Percentiles rank a stretch among this genome's conserved stretches.
Conservation (phyloP, 2,888 invertebrate species). For the Aphrophora alni region DNA sequence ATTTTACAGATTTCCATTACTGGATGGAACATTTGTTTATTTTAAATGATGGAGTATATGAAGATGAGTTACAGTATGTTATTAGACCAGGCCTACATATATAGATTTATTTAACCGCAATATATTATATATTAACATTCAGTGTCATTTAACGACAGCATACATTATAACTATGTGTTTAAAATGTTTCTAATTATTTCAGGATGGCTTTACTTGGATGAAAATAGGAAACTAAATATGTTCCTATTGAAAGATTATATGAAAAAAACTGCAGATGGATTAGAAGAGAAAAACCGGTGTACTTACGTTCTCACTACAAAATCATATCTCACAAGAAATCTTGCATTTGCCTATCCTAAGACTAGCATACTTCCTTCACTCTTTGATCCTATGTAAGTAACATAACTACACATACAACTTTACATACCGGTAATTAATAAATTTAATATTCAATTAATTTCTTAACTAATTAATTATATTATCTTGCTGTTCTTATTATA, state of each 20-base stretch:
- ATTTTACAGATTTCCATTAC: too few relatives aligned
- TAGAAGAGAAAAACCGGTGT: slow-evolving; percentile 70
- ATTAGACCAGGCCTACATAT: too few relatives aligned
- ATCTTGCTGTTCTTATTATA: too few relatives aligned
- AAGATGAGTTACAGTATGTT: too few relatives aligned
- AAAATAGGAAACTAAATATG: slow-evolving; percentile 71
- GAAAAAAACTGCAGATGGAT: slow-evolving; percentile 63
- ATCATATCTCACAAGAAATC: slow-evolving; percentile 67
- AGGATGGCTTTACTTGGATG: slow-evolving; percentile 70
- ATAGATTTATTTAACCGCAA: not conserved
- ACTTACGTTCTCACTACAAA: slow-evolving; percentile 78
- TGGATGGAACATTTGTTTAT: too few relatives aligned
- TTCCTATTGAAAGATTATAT: slow-evolving; percentile 75
- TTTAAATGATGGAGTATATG: too few relatives aligned
- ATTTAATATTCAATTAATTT: slow-evolving; percentile 22
- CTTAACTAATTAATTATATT: too few relatives aligned
- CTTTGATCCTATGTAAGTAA: slow-evolving; percentile 75
- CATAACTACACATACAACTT: too few relatives aligned
- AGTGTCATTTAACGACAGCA: too few relatives aligned
- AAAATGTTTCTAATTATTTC: not conserved
- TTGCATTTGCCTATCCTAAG: slow-evolving; percentile 75
- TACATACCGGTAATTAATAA: not conserved
- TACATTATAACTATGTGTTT: too few relatives aligned
- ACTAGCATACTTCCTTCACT: slow-evolving; percentile 65
- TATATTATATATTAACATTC: too few relatives aligned